A percentile compares a stretch with the other conserved stretches of the same genome.
phyloP scores from a whole-genome alignment of 2,797 vertebrate species.

The Onychomys torridus region DNA sequence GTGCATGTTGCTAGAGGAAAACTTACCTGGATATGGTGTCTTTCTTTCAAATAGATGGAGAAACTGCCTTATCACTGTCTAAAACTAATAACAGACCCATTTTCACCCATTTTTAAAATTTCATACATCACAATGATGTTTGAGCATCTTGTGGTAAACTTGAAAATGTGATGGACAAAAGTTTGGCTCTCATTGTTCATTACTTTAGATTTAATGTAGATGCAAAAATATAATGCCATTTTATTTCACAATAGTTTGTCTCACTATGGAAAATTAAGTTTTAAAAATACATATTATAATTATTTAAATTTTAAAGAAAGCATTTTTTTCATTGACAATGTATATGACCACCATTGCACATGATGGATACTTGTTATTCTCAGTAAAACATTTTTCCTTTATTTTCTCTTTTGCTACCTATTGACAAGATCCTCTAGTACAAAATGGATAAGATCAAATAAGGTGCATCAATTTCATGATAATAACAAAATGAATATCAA shows the following conservation, averaged over 20 bases:
- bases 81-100: not conserved
- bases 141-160: not conserved
- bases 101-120: not conserved
- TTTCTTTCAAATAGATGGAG: not conserved
- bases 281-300: not conserved
- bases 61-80: not conserved
- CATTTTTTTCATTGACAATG: not conserved
- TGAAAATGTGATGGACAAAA: not conserved
- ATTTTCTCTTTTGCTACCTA: not conserved
- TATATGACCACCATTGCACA: not conserved
- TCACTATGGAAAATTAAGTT: not conserved
- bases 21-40: not conserved
- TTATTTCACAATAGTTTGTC: not conserved
- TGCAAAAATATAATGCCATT: not conserved
- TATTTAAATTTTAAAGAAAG: not conserved
- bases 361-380: not conserved
- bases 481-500: not conserved
- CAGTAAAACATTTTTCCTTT: not conserved
- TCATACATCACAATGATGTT: not conserved
- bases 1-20: not conserved
- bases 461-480: not conserved
- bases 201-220: not conserved
- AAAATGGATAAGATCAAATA: not conserved
- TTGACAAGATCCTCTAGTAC: not conserved
- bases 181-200: not conserved